Conservation (phyloP, 2,888 invertebrate genomes). For the Pachymerium ferrugineum region DNA sequence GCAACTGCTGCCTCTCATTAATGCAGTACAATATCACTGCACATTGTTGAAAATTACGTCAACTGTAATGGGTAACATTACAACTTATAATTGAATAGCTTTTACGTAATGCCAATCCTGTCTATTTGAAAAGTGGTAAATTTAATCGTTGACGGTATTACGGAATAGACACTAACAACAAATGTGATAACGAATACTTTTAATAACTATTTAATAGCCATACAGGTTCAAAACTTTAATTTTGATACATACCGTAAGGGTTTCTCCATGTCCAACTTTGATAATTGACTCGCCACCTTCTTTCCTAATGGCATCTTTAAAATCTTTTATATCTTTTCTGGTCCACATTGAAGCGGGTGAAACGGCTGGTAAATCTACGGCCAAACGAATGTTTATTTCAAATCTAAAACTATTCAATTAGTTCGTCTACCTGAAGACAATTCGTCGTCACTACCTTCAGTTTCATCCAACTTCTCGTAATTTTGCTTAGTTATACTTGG, state of each 20-base stretch:
- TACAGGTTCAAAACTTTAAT: too few species aligned
- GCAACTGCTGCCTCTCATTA: too few species aligned
- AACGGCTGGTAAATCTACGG: constrained; percentile 41
- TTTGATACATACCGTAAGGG: constrained; percentile 76
- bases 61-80: too few species aligned
- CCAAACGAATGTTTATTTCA: neutral
- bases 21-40: too few species aligned
- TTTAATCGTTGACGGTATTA: too few species aligned
- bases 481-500: constrained; percentile 40
- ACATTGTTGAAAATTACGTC: too few species aligned
- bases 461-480: constrained; percentile 44
- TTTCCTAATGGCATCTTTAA: constrained; percentile 78
- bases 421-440: constrained; percentile 7
- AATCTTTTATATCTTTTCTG: constrained; percentile 74
- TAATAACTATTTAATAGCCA: too few species aligned
- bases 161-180: too few species aligned
- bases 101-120: too few species aligned
- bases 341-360: constrained; percentile 91
- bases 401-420: neutral
- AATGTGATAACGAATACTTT: too few species aligned
- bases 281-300: constrained; percentile 82
- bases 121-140: too few species aligned
- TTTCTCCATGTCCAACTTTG: constrained; percentile 92
- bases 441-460: constrained; percentile 44
- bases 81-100: too few species aligned